These are phyloP conservation scores for Calidris pygmaea DNA, from an alignment of 2,113 vertebrate genomes.

Conservation along the genomic window DNA sequence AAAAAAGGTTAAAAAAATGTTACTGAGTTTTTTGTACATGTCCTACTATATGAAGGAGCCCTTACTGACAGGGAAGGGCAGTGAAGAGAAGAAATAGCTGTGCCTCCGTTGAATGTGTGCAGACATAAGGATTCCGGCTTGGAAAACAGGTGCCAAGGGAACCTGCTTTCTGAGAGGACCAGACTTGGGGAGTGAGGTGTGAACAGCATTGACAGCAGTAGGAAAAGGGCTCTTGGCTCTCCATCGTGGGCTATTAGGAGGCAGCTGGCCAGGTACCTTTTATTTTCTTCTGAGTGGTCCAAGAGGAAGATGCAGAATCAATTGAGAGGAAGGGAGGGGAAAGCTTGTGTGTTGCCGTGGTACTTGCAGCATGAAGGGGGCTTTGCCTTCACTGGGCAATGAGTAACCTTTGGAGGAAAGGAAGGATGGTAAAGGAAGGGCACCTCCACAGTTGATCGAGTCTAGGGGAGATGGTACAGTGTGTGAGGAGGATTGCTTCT, in stretches of 20 bases:
- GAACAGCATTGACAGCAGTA: not conserved
- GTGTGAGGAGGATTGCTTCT: not conserved
- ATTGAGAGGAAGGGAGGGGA: not conserved
- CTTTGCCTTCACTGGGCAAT: not conserved
- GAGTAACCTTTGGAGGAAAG: not conserved
- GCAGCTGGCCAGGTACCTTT: not conserved
- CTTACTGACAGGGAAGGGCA: not conserved
- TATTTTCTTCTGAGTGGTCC: not conserved
- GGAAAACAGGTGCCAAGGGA: not conserved
- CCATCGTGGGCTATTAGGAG: not conserved
- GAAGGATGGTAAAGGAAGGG: not conserved
- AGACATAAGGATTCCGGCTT: not conserved
- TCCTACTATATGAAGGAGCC: not conserved
- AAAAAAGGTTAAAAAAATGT: not conserved
- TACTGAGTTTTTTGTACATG: not conserved
- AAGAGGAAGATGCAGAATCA: not conserved
- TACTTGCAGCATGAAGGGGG: not conserved
- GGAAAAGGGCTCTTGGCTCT: not conserved
- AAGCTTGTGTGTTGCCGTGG: not conserved
- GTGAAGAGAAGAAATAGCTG: not conserved
- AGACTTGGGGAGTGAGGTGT: not conserved
- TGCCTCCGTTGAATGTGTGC: not conserved
- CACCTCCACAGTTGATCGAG: accelerated
- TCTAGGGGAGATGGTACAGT: not conserved
- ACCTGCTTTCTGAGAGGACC: not conserved